A percentile compares a stretch with the other conserved stretches of the same genome.
phyloP scores from a whole-genome alignment of 2,888 invertebrate species.

The Harpalus rubripes region DNA sequence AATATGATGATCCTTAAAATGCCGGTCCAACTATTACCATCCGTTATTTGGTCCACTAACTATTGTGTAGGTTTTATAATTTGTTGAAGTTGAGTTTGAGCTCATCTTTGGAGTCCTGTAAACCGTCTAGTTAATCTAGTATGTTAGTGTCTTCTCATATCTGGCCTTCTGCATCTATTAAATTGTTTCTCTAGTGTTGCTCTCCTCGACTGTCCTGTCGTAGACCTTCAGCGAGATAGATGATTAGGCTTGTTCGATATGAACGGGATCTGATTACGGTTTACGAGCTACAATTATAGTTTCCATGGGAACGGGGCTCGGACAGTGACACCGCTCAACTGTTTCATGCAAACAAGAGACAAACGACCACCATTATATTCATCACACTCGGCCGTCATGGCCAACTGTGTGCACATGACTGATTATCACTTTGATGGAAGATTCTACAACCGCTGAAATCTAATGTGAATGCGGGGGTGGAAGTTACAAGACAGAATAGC shows the following conservation, averaged over 20 bases:
- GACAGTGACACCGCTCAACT: conserved; percentile 50
- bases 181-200: not conserved
- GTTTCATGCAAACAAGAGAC: conserved; percentile 52
- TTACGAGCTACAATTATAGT: conserved; percentile 52
- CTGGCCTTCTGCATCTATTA: not conserved
- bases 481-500: too few relatives aligned
- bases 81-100: too few relatives aligned
- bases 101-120: too few relatives aligned
- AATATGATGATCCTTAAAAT: too few relatives aligned
- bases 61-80: too few relatives aligned
- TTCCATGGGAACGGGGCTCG: conserved; percentile 46
- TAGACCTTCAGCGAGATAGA: not conserved
- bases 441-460: not conserved
- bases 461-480: not conserved
- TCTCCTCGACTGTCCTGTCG: too few relatives aligned
- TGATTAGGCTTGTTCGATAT: conserved; percentile 32
- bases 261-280: conserved; percentile 47
- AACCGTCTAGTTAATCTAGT: too few relatives aligned
- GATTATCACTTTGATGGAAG: conserved; percentile 2
- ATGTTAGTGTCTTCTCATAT: not conserved
- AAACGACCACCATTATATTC: conserved; percentile 32
- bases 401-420: conserved; percentile 15
- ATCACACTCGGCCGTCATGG: conserved; percentile 14
- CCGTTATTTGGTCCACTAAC: too few relatives aligned
- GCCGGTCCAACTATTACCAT: too few relatives aligned